Evolutionary conservation across 2,113 vertebrate species (phyloP).

Genomic region (Mobula hypostoma): DNA sequence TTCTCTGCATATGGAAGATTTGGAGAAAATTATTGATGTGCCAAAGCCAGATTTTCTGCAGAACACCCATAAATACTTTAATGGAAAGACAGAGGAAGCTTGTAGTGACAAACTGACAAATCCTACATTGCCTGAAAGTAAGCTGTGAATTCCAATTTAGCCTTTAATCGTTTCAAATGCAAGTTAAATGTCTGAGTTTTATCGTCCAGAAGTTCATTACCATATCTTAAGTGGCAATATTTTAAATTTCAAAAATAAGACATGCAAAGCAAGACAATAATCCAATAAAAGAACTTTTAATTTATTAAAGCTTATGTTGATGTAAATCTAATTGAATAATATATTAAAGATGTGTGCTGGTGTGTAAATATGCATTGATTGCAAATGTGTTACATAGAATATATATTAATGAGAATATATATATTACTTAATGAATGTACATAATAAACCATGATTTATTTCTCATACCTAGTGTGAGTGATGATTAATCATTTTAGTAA

Average conservation of each 20-base stretch:
- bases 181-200: not conserved
- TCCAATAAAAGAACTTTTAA: not conserved
- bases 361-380: not conserved
- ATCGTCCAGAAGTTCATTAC: not conserved
- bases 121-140: constrained; percentile 54
- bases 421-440: not conserved
- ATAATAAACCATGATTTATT: not conserved
- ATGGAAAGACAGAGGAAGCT: constrained; percentile 43
- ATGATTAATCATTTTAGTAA: too few species aligned
- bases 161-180: not conserved
- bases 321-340: not conserved
- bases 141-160: constrained; percentile 40
- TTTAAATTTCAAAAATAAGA: not conserved
- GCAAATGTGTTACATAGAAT: not conserved
- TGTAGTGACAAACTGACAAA: constrained; percentile 42
- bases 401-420: too few species aligned
- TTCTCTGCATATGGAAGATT: constrained; percentile 46
- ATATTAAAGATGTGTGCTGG: not conserved
- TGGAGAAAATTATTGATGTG: constrained; percentile 47
- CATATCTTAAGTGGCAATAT: not conserved
- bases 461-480: not conserved
- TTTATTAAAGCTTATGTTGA: not conserved
- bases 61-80: constrained; percentile 54
- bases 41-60: constrained; percentile 52
- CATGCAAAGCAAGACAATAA: not conserved